Base-by-base conservation (phyloP, 2,888 invertebrate species). In the Andrena bucephala region DNA sequence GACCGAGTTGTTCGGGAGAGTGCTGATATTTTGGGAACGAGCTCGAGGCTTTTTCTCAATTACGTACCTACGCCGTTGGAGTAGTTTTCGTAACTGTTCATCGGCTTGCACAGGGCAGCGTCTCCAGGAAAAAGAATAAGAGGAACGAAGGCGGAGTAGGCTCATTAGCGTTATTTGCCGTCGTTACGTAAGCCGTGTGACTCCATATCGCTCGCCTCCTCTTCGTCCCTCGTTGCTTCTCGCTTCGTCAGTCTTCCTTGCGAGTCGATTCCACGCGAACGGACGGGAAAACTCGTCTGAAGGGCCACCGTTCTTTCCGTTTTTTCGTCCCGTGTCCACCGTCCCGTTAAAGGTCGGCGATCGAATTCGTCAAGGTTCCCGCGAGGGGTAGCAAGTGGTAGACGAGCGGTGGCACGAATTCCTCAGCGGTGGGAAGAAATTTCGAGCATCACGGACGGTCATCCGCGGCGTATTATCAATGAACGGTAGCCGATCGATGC, bases 141-240 rank as follows among this genome's bases (percentile, higher is more conserved):
- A 78, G 66, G 71, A 83, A 82, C 85, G 89, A 89, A 92, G 91
- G 90, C 89, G 89, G 87, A 90, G 92, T 90, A 89, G 91, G 90
- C 92, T 93, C 94, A 93, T 94, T 94, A 94, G 92, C 92, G 93
- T 94, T 94, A 93, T 93, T 94, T 93, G 92, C 92, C 87, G 90
- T 90, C 92, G 92, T 94, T 94, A 93, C 92, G 91, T 93, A 94
- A 94, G 90, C 90, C 90, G 88, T 42, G 42, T 79, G 63, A 57
- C 74, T 74, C 75, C 70, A 70, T 85, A 84, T 83, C 83, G 63
- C 79, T 84, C 57, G 57, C 73, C 59, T 83, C 81, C 65, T 79
- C 70, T 59, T 68, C 50, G 54, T 31, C 50, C 42, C 33, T 48
- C 69, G 60, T 29, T 82, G 66, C 78, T 82, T 74, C 71, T 80